Base-by-base conservation (phyloP, 2,797 vertebrate genomes). In the Prunella strophiata region DNA sequence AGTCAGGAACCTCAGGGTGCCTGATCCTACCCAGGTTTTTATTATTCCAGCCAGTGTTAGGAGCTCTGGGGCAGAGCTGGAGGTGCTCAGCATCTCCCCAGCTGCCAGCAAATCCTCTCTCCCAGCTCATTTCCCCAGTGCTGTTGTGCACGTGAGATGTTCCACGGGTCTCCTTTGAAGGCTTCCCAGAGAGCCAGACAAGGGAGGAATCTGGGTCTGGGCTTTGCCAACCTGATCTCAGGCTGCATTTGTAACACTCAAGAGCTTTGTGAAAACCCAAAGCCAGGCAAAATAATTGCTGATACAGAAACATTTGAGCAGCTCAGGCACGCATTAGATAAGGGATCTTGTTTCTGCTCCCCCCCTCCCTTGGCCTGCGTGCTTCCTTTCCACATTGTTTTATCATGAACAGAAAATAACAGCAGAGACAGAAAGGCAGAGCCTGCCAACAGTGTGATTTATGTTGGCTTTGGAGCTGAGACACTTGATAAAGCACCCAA, bases 361-460 rank as follows among this genome's bases (percentile, higher is more conserved):
- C 87, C 89, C 89, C 85, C 91, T 36, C 88, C 78, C 91, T 93
- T 95, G 93, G 96, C 91, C 94, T 78, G 88, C 11, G 3, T 81
- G 94, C 91, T 96, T 93, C 92, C 93, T 96, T 70, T 95, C 87
- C 94, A 92, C 85, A 81, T 94, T 96, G 93, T 89, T 97, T 95
- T 92, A 92, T 95, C 94, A 42, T 1, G 92, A 96, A 90, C 79
- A 96, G 86, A 95, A 95, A 96, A 89, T 90, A 95, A 91, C 82
- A 36, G 79, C 86, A 88, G 91, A 96, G 91, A 74, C 87, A 85
- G 92, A 81, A 36, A 29, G 50, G 76, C 65, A 80, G 85, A 86
- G 89, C 70, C 63, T 95, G 96, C 93, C 95, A 96, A n/a, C 47
- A 66, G 26, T 0, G 57, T 90, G 94, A 96, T 96, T 96, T 76